Base-by-base conservation (phyloP, 2,888 invertebrate genomes). In the Tanypteryx hageni region DNA sequence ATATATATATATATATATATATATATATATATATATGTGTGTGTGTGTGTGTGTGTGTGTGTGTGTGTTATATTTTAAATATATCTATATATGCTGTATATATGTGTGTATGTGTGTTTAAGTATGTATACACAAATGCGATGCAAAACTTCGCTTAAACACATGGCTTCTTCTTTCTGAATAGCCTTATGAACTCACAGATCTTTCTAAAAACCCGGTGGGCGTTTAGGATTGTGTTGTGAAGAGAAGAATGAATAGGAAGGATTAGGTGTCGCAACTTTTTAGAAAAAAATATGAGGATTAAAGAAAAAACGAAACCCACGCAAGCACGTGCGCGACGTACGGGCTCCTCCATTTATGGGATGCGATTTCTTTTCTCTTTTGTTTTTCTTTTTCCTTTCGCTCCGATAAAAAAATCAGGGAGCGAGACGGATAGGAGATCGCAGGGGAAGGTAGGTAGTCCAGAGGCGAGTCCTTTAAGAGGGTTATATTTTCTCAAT, bases 401-500 rank as follows among this genome's bases (percentile, higher is more conserved):
- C 68, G n/a, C n/a, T n/a, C 7, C 22, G 68, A 68, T 68, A 68
- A 68, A 68, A 44, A 68, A 68, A 76, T 22, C 22, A 76, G 86
- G n/a, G 86, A 18, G 82, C 31, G 22, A 31, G 18, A 61, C 10
- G 89, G 7, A 22, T 4, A 18, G 56, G 44, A 18, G 44, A 44
- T 44, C 16, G 61, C 58, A 22, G n/a, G 89, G 44, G 31, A 82
- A 44, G 16, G 82, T 16, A 57, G 83, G n/a, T 58, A 59, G 86
- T 61, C 58, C n/a, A 59, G 13, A 86, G 58, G 22, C 27, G 59
- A 59, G 61, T 22, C 86, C 86, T 86, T 86, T 31, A 86, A 86
- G 61, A 61, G 86, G 86, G 61, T 61, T 18, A 61, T 27, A 31
- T 86, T 89, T 89, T 64, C 89, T 89, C 89, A 89, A 89, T 89